phyloP scores from a whole-genome alignment of 2,113 vertebrate genomes.

The Electrona antarctica region DNA sequence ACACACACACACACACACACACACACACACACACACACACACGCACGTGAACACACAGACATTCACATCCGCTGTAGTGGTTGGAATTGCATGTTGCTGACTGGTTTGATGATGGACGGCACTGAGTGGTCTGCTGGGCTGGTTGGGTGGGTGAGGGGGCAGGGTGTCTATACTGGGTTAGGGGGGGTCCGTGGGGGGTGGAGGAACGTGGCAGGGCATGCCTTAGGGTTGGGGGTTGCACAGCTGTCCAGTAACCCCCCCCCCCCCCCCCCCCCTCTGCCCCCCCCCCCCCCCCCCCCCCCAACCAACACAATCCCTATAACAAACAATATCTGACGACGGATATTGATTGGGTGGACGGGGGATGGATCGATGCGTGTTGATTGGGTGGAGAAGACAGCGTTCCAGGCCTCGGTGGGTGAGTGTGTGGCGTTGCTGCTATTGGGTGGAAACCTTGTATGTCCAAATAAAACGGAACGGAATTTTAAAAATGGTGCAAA shows the following conservation, averaged over 20 bases:
- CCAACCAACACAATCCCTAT: slow-evolving; percentile 32
- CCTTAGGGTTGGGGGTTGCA: slow-evolving; percentile 23
- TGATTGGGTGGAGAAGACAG: slow-evolving; percentile 48
- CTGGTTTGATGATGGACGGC: slow-evolving; percentile 55
- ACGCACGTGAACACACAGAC: not conserved
- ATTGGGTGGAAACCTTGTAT: no score
- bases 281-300: not conserved
- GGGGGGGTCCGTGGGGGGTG: slow-evolving; percentile 11
- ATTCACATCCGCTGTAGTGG: not conserved
- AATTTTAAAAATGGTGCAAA: no score
- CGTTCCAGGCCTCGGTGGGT: not conserved
- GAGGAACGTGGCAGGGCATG: slow-evolving; percentile 18
- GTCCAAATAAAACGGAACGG: no score
- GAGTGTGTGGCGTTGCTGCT: not conserved
- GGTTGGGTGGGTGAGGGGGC: no score
- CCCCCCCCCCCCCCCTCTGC: not conserved
- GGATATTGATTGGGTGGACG: slow-evolving; percentile 52
- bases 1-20: no score
- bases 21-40: not conserved
- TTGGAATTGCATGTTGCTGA: slow-evolving; percentile 39
- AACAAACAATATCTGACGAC: slow-evolving; percentile 65
- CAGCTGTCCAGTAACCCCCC: slow-evolving; percentile 9
- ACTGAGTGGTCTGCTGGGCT: slow-evolving; percentile 46
- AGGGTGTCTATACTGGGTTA: no score
- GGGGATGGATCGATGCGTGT: slow-evolving; percentile 52